Evolutionary conservation across 2,797 vertebrate genomes (phyloP).

Genomic region (Pogoniulus pusillus): DNA sequence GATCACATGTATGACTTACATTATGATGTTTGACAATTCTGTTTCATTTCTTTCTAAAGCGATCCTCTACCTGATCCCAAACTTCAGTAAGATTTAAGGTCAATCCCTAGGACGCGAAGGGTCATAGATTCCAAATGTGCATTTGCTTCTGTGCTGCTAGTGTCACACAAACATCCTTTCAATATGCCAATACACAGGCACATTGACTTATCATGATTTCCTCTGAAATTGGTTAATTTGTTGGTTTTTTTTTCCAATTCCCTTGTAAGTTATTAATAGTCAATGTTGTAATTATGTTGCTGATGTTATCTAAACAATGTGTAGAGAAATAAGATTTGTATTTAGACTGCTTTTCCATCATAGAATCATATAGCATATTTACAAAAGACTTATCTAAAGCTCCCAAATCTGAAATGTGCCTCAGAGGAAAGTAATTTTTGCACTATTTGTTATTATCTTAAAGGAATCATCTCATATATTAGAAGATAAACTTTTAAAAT

Average conservation of each 20-base stretch:
- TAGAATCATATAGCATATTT: rapidly evolving
- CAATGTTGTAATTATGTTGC: not conserved
- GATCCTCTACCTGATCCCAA: not conserved
- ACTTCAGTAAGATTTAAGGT: not conserved
- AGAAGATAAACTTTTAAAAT: not conserved
- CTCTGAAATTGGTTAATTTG: not conserved
- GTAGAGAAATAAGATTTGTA: not conserved
- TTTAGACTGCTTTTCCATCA: not conserved
- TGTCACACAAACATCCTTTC: not conserved
- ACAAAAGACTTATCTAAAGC: not conserved
- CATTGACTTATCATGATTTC: not conserved
- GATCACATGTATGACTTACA: not conserved
- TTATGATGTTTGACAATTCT: not conserved
- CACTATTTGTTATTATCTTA: not conserved
- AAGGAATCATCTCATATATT: not conserved
- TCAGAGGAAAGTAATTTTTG: not conserved
- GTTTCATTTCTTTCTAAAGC: not conserved
- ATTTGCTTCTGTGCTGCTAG: not conserved
- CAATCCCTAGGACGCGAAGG: not conserved
- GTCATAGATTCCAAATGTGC: not conserved
- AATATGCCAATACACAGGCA: not conserved
- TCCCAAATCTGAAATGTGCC: not conserved
- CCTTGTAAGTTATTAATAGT: not conserved
- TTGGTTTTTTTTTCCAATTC: not conserved
- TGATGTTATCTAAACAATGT: not conserved